Evolutionary conservation across 2,797 vertebrate genomes (phyloP).

Genomic region (Squalus acanthias): DNA sequence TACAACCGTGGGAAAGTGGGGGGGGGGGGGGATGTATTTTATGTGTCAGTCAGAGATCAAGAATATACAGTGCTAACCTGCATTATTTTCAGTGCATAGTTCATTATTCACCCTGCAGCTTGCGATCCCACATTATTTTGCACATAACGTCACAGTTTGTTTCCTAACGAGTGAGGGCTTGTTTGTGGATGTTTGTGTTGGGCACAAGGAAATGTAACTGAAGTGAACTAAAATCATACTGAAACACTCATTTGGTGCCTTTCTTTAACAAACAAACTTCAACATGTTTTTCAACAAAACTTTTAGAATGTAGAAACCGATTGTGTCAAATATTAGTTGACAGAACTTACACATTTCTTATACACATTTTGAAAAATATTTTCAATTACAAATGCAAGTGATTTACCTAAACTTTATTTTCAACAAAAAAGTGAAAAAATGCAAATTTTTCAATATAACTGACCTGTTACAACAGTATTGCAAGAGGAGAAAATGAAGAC

Average conservation of each 20-base stretch:
- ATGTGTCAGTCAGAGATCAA: neutral
- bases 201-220: neutral
- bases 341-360: neutral
- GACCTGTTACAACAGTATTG: conserved; percentile 44
- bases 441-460: conserved; percentile 37
- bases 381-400: conserved; percentile 35
- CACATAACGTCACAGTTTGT: neutral
- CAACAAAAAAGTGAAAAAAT: neutral
- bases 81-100: neutral
- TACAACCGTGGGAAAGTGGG: neutral
- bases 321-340: neutral
- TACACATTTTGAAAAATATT: conserved; percentile 32
- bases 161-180: neutral
- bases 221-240: neutral
- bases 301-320: neutral
- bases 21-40: neutral
- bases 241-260: neutral
- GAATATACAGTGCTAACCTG: neutral
- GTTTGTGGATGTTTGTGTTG: conserved; percentile 6
- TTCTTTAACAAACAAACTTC: neutral
- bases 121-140: neutral
- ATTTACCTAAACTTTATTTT: conserved; percentile 40
- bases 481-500: conserved; percentile 40
- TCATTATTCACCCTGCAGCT: neutral
- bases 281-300: neutral